Conservation (phyloP, 2,113 vertebrate species). For the Recurvirostra avosetta region DNA sequence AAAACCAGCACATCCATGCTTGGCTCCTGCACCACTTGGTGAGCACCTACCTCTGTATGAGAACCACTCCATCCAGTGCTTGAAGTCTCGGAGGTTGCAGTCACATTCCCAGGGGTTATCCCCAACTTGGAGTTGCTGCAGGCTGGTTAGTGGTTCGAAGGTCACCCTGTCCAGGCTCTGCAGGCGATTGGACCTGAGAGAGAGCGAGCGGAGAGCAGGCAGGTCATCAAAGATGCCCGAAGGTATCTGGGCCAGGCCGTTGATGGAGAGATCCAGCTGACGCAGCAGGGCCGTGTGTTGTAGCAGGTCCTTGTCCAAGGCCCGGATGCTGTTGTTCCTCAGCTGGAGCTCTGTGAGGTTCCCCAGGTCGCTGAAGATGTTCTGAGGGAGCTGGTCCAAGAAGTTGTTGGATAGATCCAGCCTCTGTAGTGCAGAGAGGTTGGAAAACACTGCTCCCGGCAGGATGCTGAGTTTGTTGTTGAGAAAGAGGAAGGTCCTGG, state of each 20-base stretch:
- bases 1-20: not conserved
- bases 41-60: conserved; percentile 88
- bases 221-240: conserved; percentile 87
- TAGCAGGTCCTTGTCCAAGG: conserved; percentile 88
- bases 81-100: conserved; percentile 95
- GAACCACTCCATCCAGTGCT: conserved; percentile 99
- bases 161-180: conserved; percentile 91
- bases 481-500: conserved; percentile 87
- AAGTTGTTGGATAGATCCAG: conserved; percentile 98
- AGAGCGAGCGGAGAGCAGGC: conserved; percentile 87
- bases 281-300: conserved; percentile 82
- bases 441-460: conserved; percentile 84
- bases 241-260: conserved; percentile 87
- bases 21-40: accelerated
- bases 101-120: conserved; percentile 98
- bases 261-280: conserved; percentile 92
- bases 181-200: conserved; percentile 89
- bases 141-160: conserved; percentile 89
- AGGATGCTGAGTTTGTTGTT: conserved; percentile 92
- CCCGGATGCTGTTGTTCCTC: conserved; percentile 94
- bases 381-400: conserved; percentile 89
- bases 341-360: conserved; percentile 91
- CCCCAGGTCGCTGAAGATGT: conserved; percentile 85
- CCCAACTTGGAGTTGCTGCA: conserved; percentile 90
- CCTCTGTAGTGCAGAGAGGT: conserved; percentile 88